A percentile compares a stretch with the other conserved stretches of the same genome.
phyloP scores from a whole-genome alignment of 2,888 invertebrate genomes.

The Eretmocerus hayati region DNA sequence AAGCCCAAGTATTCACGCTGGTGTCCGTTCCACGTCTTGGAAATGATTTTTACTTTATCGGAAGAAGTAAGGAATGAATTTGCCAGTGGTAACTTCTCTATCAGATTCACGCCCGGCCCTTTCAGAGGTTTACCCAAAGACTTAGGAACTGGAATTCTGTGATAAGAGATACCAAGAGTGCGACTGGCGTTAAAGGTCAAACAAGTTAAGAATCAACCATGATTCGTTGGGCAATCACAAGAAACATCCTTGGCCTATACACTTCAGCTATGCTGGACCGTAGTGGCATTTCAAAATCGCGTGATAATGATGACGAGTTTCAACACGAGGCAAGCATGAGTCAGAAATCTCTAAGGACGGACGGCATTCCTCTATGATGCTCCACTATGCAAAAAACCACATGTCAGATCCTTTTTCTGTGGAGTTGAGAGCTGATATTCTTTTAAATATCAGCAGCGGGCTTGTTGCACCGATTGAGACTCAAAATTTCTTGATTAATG shows the following conservation, averaged over 20 bases:
- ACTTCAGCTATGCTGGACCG: neutral
- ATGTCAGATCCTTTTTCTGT: neutral
- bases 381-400: neutral
- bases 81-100: too few species aligned
- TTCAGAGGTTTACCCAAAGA: too few species aligned
- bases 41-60: too few species aligned
- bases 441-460: conserved; percentile 1
- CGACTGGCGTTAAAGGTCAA: too few species aligned
- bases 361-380: neutral
- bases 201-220: too few species aligned
- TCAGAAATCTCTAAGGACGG: neutral
- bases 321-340: neutral
- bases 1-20: too few species aligned
- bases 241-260: neutral
- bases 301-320: neutral
- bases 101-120: too few species aligned
- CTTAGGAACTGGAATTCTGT: too few species aligned
- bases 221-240: too few species aligned
- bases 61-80: too few species aligned
- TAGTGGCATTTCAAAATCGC: neutral
- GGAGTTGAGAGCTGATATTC: neutral
- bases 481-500: conserved; percentile 1
- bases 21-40: too few species aligned
- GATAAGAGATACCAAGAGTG: too few species aligned
- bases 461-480: neutral